Evolutionary conservation across 2,888 invertebrate genomes (phyloP).

Genomic region (Anthophora plumipes): DNA sequence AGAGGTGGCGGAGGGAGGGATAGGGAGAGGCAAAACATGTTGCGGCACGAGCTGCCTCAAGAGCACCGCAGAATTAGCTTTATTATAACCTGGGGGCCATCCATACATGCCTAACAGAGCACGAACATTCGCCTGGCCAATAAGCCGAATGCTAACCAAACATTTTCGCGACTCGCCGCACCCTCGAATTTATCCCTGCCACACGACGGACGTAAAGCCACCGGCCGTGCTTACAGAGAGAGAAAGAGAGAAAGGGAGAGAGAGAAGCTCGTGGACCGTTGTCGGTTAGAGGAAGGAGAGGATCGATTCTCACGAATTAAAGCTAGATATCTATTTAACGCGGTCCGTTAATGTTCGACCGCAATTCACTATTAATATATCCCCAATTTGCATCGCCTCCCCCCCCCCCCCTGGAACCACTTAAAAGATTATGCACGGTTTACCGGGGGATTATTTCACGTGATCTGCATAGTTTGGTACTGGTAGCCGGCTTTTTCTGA

Average conservation of each 20-base stretch:
- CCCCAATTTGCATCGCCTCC: conserved; percentile 41
- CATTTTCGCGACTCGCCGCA: conserved; percentile 81
- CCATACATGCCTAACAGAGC: conserved; percentile 80
- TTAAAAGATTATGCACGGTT: conserved; percentile 60
- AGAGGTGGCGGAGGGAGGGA: conserved; percentile 50
- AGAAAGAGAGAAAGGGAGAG: conserved; percentile 1
- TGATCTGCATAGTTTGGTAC: conserved; percentile 20
- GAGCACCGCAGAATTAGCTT: conserved; percentile 84
- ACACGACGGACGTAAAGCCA: conserved; percentile 42
- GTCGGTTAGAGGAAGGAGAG: background rate
- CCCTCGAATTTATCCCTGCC: conserved; percentile 75
- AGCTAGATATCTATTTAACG: conserved; percentile 60
- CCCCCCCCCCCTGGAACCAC: no score
- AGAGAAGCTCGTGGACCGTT: background rate
- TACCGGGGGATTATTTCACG: conserved; percentile 36
- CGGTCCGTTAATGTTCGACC: conserved; percentile 33
- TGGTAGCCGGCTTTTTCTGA: background rate
- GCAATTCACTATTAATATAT: conserved; percentile 49
- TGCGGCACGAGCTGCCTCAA: conserved; percentile 83
- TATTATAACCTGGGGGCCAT: conserved; percentile 84
- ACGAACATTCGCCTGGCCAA: conserved; percentile 78
- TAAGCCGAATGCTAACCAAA: conserved; percentile 80
- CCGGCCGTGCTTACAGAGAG: background rate
- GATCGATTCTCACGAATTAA: conserved; percentile 67
- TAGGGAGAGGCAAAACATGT: conserved; percentile 82